A percentile compares a stretch with the other conserved stretches of the same genome.
Conservation (phyloP, 2,797 vertebrate genomes). For the Paguma larvata region DNA sequence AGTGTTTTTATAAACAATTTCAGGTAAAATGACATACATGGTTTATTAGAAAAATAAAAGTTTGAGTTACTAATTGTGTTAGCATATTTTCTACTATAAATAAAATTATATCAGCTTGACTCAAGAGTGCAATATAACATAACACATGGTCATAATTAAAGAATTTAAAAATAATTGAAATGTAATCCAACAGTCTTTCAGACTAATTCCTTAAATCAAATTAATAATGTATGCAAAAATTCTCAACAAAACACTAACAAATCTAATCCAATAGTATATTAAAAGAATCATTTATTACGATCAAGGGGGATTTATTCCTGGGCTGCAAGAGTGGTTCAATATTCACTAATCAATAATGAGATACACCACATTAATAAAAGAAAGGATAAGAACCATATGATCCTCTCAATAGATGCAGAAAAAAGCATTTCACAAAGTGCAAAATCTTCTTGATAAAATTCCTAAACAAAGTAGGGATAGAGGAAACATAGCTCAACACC, state of each 20-base stretch:
- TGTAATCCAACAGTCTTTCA: background rate
- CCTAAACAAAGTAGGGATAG: background rate
- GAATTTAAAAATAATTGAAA: slow-evolving; percentile 33
- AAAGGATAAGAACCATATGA: background rate
- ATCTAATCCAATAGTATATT: background rate
- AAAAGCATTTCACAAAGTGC: background rate
- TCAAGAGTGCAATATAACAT: background rate
- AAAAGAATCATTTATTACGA: background rate
- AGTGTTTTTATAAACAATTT: background rate
- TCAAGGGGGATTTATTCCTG: background rate
- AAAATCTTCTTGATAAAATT: background rate
- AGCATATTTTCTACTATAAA: background rate
- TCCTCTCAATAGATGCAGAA: background rate
- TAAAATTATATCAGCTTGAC: background rate
- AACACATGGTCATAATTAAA: background rate
- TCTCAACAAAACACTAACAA: background rate
- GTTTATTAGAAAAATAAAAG: background rate
- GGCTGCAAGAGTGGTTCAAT: background rate
- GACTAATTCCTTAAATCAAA: slow-evolving; percentile 36
- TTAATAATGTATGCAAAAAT: background rate
- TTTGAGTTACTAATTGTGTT: background rate
- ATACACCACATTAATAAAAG: background rate
- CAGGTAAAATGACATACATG: background rate
- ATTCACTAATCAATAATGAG: background rate
- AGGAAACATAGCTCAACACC: background rate